Conservation (phyloP, 2,888 invertebrate species). For the Drosophila macrospina region DNA sequence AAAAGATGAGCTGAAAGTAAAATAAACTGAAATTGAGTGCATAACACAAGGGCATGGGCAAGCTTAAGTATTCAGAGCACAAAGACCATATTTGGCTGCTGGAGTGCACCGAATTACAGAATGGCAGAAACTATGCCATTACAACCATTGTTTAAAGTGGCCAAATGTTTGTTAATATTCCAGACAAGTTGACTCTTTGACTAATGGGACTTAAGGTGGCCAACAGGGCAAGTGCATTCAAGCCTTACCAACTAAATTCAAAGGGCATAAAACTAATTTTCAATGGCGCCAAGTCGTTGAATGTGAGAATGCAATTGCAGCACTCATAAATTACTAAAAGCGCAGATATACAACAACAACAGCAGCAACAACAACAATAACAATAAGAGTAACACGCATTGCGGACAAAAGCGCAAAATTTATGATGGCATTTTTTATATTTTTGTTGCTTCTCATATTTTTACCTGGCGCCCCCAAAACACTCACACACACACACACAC, state of each 20-base stretch:
- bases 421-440: constrained; percentile 39
- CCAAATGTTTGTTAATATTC: constrained; percentile 45
- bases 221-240: constrained; percentile 17
- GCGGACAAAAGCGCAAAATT: constrained; percentile 56
- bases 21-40: constrained; percentile 75
- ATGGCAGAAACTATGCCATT: constrained; percentile 6
- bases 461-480: constrained; percentile 34
- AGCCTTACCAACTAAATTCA: constrained; percentile 49
- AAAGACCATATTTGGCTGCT: constrained; percentile 28
- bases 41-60: constrained; percentile 29
- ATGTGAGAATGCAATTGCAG: constrained; percentile 49
- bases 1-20: constrained; percentile 72
- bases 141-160: constrained; percentile 35
- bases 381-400: constrained; percentile 31
- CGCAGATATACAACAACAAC: constrained; percentile 13
- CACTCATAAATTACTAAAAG: constrained; percentile 54
- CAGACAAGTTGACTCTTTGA: constrained; percentile 22
- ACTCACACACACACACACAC: constrained; percentile 14
- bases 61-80: constrained; percentile 49
- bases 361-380: not conserved
- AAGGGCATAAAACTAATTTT: constrained; percentile 59
- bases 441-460: constrained; percentile 25
- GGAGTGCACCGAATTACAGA: constrained; percentile 15
- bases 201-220: constrained; percentile 11
- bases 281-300: constrained; percentile 59